Evolutionary conservation across 2,888 invertebrate genomes (phyloP).

Genomic region (Platerodrilus igneus): DNA sequence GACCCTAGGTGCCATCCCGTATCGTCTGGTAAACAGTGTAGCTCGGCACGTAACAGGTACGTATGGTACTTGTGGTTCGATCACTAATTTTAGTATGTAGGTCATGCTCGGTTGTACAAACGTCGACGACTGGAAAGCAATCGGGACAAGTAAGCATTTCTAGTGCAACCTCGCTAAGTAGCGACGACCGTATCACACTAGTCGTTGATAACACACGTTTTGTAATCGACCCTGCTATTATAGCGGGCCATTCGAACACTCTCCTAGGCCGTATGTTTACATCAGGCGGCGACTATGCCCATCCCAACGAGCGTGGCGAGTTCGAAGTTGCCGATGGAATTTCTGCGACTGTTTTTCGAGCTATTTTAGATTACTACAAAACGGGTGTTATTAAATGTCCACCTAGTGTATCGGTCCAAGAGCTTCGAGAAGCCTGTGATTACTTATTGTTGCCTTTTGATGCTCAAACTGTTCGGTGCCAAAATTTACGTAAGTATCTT

Average conservation of each 20-base stretch:
- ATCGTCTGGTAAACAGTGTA: conserved; percentile 50
- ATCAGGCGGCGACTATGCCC: conserved; percentile 84
- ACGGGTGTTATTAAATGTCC: conserved; percentile 91
- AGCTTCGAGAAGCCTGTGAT: conserved; percentile 96
- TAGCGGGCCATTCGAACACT: conserved; percentile 94
- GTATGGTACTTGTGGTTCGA: conserved; percentile 12
- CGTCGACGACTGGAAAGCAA: conserved; percentile 35
- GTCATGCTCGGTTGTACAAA: conserved; percentile 37
- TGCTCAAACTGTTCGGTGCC: conserved; percentile 89
- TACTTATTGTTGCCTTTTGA: conserved; percentile 97
- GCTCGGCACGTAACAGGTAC: conserved; percentile 49
- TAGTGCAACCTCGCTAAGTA: conserved; percentile 30
- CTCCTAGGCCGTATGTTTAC: conserved; percentile 99
- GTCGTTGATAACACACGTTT: conserved; percentile 94
- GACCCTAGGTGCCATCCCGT: conserved; percentile 53
- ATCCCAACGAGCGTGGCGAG: conserved; percentile 94
- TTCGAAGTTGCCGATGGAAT: conserved; percentile 95
- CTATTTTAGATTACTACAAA: conserved; percentile 92
- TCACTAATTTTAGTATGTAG: conserved; percentile 29
- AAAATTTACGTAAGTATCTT: conserved; percentile 81
- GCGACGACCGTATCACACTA: conserved; percentile 79
- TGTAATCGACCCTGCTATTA: conserved; percentile 87
- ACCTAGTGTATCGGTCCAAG: conserved; percentile 91
- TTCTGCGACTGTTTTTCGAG: conserved; percentile 89
- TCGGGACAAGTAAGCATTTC: conserved; percentile 19